Conservation (phyloP, 2,797 vertebrate genomes). For the Crenichthys baileyi region DNA sequence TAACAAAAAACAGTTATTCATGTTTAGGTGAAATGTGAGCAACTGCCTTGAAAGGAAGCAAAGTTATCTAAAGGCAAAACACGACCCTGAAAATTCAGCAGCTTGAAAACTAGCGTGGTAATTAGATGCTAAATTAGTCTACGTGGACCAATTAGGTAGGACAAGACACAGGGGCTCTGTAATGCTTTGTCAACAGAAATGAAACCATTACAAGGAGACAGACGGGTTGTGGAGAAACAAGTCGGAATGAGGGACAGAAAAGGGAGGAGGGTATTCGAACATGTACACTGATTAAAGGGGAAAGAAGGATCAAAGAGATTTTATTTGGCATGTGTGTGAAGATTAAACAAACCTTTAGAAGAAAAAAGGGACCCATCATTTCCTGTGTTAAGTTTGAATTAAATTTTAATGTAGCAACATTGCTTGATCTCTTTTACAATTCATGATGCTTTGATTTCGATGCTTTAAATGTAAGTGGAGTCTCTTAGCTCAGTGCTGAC, state of each 20-base stretch:
- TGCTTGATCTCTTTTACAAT: conserved; percentile 84
- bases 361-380: conserved; percentile 77
- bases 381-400: conserved; percentile 82
- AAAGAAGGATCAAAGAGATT: conserved; percentile 81
- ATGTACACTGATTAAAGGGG: conserved; percentile 78
- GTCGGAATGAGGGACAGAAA: conserved; percentile 70
- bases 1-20: conserved; percentile 62
- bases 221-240: conserved; percentile 69
- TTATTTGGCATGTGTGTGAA: conserved; percentile 74
- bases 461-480: conserved; percentile 68
- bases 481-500: conserved; percentile 42
- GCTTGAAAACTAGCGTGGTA: conserved; percentile 72
- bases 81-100: conserved; percentile 80
- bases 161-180: conserved; percentile 78
- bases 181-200: conserved; percentile 86
- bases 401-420: conserved; percentile 83
- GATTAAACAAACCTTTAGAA: conserved; percentile 87
- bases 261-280: conserved; percentile 59
- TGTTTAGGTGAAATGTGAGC: conserved; percentile 65
- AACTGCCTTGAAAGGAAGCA: conserved; percentile 71
- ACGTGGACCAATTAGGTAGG: conserved; percentile 86
- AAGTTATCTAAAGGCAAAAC: conserved; percentile 79
- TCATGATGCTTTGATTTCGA: conserved; percentile 80
- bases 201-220: conserved; percentile 78
- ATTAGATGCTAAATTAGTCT: conserved; percentile 87